These are phyloP conservation scores for Calidris pugnax DNA, from an alignment of 2,113 vertebrate genomes.

Conservation along the genomic window DNA sequence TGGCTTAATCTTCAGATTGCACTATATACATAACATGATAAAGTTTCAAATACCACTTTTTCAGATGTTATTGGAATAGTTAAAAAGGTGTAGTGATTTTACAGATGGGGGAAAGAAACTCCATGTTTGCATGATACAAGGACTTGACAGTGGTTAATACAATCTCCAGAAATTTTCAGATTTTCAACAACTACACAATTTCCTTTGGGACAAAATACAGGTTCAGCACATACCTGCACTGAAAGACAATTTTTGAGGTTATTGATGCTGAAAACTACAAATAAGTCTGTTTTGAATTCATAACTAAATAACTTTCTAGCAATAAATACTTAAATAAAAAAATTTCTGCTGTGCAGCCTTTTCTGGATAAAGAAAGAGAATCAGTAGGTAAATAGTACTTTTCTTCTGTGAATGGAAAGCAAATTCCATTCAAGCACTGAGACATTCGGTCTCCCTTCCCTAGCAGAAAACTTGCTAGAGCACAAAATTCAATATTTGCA, in stretches of 20 bases:
- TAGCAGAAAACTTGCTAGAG: background rate
- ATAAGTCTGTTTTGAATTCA: background rate
- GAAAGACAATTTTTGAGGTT: background rate
- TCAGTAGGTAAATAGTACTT: background rate
- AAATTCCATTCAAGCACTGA: background rate
- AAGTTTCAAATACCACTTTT: background rate
- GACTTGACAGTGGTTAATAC: background rate
- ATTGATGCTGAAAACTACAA: background rate
- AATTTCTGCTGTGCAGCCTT: background rate
- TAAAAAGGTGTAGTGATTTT: background rate
- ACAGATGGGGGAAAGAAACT: background rate
- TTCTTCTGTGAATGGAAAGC: background rate
- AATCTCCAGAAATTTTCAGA: background rate
- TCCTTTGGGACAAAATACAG: background rate
- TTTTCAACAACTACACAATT: background rate
- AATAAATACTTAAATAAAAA: background rate
- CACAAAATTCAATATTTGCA: background rate
- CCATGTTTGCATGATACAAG: background rate
- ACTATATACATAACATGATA: accelerated
- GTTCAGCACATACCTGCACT: accelerated
- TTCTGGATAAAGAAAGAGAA: background rate
- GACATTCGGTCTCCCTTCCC: background rate
- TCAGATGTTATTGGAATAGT: background rate
- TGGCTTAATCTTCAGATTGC: background rate
- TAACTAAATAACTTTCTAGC: background rate